These are phyloP conservation scores for Eurois occulta DNA, from an alignment of 2,888 invertebrate genomes.

Conservation along the genomic window DNA sequence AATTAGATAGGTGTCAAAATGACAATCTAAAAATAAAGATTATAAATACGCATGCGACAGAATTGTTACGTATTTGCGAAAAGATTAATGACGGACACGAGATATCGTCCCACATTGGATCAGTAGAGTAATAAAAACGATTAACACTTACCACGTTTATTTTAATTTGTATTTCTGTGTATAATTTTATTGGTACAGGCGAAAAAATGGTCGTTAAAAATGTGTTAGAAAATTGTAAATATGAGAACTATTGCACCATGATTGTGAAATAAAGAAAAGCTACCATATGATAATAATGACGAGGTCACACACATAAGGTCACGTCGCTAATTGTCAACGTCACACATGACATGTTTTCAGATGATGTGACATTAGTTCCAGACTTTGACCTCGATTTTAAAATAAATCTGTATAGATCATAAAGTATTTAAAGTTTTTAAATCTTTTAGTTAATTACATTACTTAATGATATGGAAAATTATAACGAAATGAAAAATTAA, in stretches of 20 bases:
- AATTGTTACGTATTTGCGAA: slow-evolving; percentile 62
- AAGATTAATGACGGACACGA: slow-evolving; percentile 57
- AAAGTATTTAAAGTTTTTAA: slow-evolving; percentile 2
- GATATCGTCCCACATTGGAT: slow-evolving; percentile 53
- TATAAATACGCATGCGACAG: slow-evolving; percentile 50
- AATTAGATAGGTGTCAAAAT: slow-evolving; percentile 51
- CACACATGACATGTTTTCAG: slow-evolving; percentile 48
- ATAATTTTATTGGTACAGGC: slow-evolving; percentile 21
- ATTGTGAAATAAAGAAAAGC: slow-evolving; percentile 54
- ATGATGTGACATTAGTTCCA: slow-evolving; percentile 52
- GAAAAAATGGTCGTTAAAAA: slow-evolving; percentile 37
- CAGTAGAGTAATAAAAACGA: slow-evolving; percentile 54
- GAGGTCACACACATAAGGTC: slow-evolving; percentile 51
- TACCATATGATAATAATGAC: slow-evolving; percentile 26
- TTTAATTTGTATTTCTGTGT: slow-evolving; percentile 48
- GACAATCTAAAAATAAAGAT: slow-evolving; percentile 63
- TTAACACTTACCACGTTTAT: slow-evolving; percentile 40
- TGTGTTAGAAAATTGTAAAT: slow-evolving; percentile 5
- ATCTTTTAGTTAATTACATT: not conserved
- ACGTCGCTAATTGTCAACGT: slow-evolving; percentile 48
- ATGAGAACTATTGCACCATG: slow-evolving; percentile 50
- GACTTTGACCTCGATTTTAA: slow-evolving; percentile 50
- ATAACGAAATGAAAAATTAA: not conserved
- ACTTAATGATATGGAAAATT: not conserved
- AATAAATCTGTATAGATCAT: slow-evolving; percentile 17